phyloP scores from a whole-genome alignment of 2,797 vertebrate genomes.

The Arrhamphus sclerolepis region DNA sequence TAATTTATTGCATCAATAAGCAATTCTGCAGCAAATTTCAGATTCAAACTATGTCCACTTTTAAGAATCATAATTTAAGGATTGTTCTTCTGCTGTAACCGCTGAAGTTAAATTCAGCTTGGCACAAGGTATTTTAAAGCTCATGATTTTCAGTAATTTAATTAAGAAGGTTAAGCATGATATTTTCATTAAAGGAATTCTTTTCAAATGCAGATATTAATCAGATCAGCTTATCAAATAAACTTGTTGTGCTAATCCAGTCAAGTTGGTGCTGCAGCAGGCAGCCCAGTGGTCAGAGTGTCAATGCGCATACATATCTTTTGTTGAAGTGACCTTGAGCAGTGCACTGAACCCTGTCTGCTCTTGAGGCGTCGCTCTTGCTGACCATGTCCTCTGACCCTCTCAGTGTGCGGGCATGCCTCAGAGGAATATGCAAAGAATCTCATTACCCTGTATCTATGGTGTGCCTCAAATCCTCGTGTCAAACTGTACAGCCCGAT shows the following conservation, averaged over 20 bases:
- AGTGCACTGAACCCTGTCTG: constrained; percentile 55
- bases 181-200: constrained; percentile 4
- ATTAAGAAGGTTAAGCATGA: not conserved
- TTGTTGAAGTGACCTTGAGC: constrained; percentile 71
- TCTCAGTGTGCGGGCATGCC: constrained; percentile 41
- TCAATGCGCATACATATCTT: constrained; percentile 54
- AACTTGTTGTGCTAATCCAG: constrained; percentile 38
- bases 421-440: constrained; percentile 63
- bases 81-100: not conserved
- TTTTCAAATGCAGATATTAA: constrained; percentile 27
- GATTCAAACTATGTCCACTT: not conserved
- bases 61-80: not conserved
- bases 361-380: constrained; percentile 58
- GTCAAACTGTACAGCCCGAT: constrained; percentile 44
- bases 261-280: constrained; percentile 17
- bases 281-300: constrained; percentile 51
- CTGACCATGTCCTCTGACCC: constrained; percentile 69
- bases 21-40: not conserved
- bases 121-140: too few species aligned
- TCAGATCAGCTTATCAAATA: constrained; percentile 43
- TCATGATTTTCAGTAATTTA: not conserved
- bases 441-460: constrained; percentile 61
- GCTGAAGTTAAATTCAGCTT: too few species aligned
- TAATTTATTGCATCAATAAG: not conserved
- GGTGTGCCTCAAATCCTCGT: constrained; percentile 51